Base-by-base conservation (phyloP, 64 coral and sea anemone species). In the Montipora foliosa region DNA sequence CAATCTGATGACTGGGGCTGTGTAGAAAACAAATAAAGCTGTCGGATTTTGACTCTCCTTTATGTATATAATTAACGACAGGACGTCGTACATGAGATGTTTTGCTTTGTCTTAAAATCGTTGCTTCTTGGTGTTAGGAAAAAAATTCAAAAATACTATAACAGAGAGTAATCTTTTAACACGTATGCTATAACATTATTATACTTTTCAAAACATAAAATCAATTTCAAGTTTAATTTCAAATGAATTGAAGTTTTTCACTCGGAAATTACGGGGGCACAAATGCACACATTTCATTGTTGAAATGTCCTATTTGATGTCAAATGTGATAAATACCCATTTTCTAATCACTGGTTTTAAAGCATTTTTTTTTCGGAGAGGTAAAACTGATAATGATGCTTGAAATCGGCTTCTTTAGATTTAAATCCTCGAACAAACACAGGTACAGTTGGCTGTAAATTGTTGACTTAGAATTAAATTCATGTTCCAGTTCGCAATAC, bases 1-100 rank as follows among this genome's bases (percentile, higher is more conserved):
- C 6, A 6, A 57, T 1, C 11, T 12, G 44, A 46, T 2, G 17
- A 20, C 12, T 84, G 25, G 60, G 66, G 64, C 16, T 86, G 19
- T 50, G 71, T 44, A 25, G 47, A 61, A 51, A 72, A 86, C 47
- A 86, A 72, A 86, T 44, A 71, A 71, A 86, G 82, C 82, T 86
- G 82, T 22, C 9, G 52, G 52, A 55, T 5, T 64, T 64, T 70
- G 48, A 70, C 15, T 8, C 8, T 71, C 19, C 46, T 78, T 20
- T 50, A 4, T 68, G 25, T 84, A 17, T 70, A 67, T 66, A 68
- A 20, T 68, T 25, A 84, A 84, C 47, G 60, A 84, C 60, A 49
- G 44, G 15, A n/a, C 9, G 59, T 84, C 16, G 5, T 57, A 48
- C 4, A 68, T 20, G 67, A 84, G 60, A 84, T 14, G 11, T 67